Evolutionary conservation across 2,888 invertebrate genomes (phyloP), one percentile per base, ranked within the genome.

Genomic region (Aradus depressus): DNA sequence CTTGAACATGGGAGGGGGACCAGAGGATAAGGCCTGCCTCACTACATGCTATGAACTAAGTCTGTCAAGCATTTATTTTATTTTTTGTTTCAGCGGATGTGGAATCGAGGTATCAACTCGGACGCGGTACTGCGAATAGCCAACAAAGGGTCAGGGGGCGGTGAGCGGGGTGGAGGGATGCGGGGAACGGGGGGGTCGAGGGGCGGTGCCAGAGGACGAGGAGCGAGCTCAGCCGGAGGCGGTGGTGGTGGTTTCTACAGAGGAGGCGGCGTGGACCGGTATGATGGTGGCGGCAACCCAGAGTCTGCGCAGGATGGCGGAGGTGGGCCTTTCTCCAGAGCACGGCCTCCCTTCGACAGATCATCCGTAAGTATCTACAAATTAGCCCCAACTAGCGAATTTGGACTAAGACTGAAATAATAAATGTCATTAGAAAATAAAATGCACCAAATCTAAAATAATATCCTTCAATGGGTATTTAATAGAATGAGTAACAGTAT

Each of bases 61-160:
- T n/a, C n/a, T n/a, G n/a, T n/a, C n/a, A n/a, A n/a, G n/a, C n/a
- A n/a, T n/a, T n/a, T n/a, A 16, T 25, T 26, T 35, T 50, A n/a
- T 28, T 21, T 39, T 50, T 57, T 53, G 56, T 66, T 67, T 32
- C 65, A 78, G 77, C 70, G 75, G 50, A 69, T 70, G 62, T 75
- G 75, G 75, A 72, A 72, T 58, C 66, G 70, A 60, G 74, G 73
- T 53, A 71, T 76, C 59, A 75, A 74, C 62, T 75, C 73, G 65
- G 61, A 61, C 44, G 58, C 63, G 67, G 64, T 62, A 68, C 50
- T 34, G 51, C 42, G 47, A 44, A 53, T 45, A 35, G 55, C 44
- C 43, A 49, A 52, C 19, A 25, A 50, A 55, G 23, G 25, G 28
- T 45, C 43, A 22, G 41, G 37, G 37, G 44, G 52, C n/a, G 52